phyloP scores from a whole-genome alignment of 2,113 vertebrate genomes.

The Macrotus californicus region DNA sequence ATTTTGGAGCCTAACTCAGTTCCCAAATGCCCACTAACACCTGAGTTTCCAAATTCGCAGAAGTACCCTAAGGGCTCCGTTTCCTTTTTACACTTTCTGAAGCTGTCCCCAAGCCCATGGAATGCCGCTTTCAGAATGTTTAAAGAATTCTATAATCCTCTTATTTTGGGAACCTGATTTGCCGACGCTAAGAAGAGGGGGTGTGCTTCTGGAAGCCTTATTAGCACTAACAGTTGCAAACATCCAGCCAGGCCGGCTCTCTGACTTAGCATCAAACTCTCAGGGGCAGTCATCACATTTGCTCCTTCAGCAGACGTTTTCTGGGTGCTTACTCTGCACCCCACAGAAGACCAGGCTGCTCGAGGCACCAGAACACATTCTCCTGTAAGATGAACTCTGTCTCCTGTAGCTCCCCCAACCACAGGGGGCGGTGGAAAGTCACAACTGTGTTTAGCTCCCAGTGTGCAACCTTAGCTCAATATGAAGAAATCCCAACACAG shows the following conservation, averaged over 20 bases:
- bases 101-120: neutral
- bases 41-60: neutral
- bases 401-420: neutral
- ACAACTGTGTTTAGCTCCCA: neutral
- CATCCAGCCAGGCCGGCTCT: neutral
- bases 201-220: neutral
- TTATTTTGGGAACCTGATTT: conserved; percentile 9
- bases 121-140: neutral
- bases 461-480: neutral
- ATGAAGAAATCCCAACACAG: conserved; percentile 9
- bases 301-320: neutral
- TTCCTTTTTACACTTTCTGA: neutral
- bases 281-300: neutral
- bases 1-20: neutral
- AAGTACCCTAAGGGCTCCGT: neutral
- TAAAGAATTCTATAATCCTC: neutral
- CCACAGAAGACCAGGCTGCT: neutral
- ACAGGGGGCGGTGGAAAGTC: neutral
- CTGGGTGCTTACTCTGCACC: neutral
- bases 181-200: neutral
- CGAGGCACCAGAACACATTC: neutral
- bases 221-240: neutral
- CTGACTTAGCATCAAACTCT: neutral
- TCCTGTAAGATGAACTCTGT: neutral
- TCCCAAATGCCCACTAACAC: neutral